A percentile compares a stretch with the other conserved stretches of the same genome.
Conservation (phyloP, 35 echinoderm and acorn worm genomes). For the Apostichopus japonicus region DNA sequence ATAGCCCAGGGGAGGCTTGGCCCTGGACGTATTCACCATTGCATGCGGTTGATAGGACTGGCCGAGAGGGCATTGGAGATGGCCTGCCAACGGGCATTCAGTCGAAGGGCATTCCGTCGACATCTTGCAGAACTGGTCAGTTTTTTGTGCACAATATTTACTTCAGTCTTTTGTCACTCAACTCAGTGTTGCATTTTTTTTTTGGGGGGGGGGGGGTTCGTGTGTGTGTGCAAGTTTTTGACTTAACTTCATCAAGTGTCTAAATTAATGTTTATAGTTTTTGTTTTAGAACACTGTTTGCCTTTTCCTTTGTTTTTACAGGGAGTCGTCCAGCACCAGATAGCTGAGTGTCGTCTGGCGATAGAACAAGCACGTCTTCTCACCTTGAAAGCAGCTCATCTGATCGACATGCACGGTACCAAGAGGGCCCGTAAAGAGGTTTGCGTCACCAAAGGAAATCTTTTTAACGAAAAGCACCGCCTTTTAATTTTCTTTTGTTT, state of each 20-base stretch:
- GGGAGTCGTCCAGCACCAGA: conserved; percentile 94
- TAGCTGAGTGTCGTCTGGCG: conserved; percentile 91
- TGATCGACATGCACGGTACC: conserved; percentile 82
- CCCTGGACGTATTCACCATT: conserved; percentile 92
- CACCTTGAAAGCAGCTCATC: conserved; percentile 85
- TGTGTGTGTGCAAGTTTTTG: too few relatives aligned
- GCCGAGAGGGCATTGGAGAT: conserved; percentile 79
- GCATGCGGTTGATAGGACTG: conserved; percentile 86
- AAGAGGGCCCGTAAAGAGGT: conserved; percentile 92
- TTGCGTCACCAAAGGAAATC: not conserved
- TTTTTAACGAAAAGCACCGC: too few relatives aligned
- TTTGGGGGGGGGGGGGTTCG: too few relatives aligned
- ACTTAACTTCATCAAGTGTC: not conserved
- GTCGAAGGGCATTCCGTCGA: conserved; percentile 79
- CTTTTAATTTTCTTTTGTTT: too few relatives aligned
- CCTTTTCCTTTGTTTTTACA: conserved; percentile 22
- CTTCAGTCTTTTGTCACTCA: too few relatives aligned
- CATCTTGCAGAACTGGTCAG: conserved; percentile 84
- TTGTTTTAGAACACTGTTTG: not conserved
- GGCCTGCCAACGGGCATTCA: conserved; percentile 75
- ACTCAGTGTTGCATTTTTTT: too few relatives aligned
- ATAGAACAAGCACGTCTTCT: conserved; percentile 86
- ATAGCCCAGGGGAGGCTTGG: conserved; percentile 96
- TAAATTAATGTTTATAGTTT: not conserved
- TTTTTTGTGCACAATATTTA: too few relatives aligned